Base-by-base conservation (phyloP, 2,888 invertebrate genomes). In the Drosophila subquinaria region DNA sequence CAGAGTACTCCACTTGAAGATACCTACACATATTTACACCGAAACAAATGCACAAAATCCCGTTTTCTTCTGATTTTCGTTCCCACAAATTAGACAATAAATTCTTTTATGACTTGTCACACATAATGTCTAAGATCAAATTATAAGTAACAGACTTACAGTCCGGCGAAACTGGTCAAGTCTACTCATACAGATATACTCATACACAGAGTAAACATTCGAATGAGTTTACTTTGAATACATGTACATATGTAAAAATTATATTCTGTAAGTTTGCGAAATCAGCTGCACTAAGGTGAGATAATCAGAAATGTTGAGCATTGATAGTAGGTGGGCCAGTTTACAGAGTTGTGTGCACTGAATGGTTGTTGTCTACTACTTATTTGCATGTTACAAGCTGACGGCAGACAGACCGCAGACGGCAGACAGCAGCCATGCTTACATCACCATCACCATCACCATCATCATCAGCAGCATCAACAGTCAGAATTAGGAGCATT, bases 241-340 rank as follows among this genome's bases (percentile, higher is more conserved):
- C 17, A 17, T 17, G 17, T 15, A 20, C 27, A 6, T 8, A 30
- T 27, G 27, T 56, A n/a, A n/a, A 55, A 10, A 13, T 33, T 8
- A n/a, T 38, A 47, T 17, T 47, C 47, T 36, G 35, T 45, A 10
- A 43, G 45, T 17, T 30, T 38, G 47, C 27, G 15, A 57, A 47
- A 36, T 57, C n/a, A 36, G 17, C 38, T 69, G 69, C 74, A 82
- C 40, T 35, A 42, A 50, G 47, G 47, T 53, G 62, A 62, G 64
- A 55, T 45, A 64, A 56, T 45, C 56, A 20, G 72, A 69, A 40
- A 68, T 62, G 61, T 70, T 43, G 55, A 63, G 56, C 66, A 45
- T 53, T 51, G 56, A 62, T 57, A 48, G 84, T 88, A 63, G 88
- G 84, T 85, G 84, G 88, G 85, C 84, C 64, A 85, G 84, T 85